Evolutionary conservation across 1,140 invertebrate genomes (phyloP).

Genomic region (Heliconius himera): DNA sequence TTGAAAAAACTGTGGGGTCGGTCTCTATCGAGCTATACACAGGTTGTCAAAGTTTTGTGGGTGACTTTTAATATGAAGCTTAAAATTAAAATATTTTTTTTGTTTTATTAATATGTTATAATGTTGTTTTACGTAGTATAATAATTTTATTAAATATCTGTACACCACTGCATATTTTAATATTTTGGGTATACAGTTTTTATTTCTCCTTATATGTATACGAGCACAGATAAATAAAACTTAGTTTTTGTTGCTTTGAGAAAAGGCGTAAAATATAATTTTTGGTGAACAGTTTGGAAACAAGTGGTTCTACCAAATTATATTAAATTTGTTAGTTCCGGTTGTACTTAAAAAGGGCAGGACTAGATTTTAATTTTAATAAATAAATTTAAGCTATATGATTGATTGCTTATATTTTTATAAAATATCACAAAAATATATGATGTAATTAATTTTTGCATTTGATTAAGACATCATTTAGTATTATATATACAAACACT

Average conservation of each 20-base stretch:
- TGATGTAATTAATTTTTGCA: no score
- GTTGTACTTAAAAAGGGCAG: slow-evolving; percentile 15
- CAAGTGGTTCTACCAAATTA: slow-evolving; percentile 47
- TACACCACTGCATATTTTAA: no score
- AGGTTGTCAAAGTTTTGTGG: background rate
- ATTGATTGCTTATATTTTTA: background rate
- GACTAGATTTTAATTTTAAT: background rate
- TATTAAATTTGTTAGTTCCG: slow-evolving; percentile 51
- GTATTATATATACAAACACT: no score
- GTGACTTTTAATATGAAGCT: background rate
- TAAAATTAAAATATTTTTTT: no score
- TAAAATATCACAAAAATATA: no score
- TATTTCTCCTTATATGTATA: no score
- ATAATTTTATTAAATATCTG: no score
- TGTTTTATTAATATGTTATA: background rate
- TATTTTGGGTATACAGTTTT: no score
- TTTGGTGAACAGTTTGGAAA: slow-evolving; percentile 51
- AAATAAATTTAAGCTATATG: background rate
- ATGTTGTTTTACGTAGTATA: background rate
- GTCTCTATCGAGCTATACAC: background rate
- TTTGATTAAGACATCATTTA: no score
- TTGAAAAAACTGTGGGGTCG: slow-evolving; percentile 63
- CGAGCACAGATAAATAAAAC: no score
- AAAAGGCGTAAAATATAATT: background rate
- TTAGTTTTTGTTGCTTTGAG: no score